These are phyloP conservation scores for Syncerus caffer DNA, from an alignment of 2,797 vertebrate species.

Conservation along the genomic window DNA sequence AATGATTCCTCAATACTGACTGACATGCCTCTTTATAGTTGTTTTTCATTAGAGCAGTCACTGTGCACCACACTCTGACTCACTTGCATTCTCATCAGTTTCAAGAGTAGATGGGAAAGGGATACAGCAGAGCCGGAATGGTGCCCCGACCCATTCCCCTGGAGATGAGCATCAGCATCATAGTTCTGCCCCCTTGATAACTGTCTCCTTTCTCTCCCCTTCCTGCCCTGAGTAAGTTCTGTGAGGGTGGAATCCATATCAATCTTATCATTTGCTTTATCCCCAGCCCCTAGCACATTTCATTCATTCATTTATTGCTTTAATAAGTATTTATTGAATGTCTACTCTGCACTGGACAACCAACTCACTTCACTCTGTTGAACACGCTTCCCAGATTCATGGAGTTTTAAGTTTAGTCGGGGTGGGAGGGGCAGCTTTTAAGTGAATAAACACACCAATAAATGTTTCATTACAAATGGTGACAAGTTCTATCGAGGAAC, in stretches of 20 bases:
- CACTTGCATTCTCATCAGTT: too few species aligned
- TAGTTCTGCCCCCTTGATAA: accelerated
- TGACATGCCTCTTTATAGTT: not conserved
- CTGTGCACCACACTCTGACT: not conserved
- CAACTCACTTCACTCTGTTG: not conserved
- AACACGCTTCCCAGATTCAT: not conserved
- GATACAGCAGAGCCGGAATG: not conserved
- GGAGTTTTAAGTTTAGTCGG: not conserved
- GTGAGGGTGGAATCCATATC: not conserved
- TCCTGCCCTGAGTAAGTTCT: not conserved
- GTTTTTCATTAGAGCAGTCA: not conserved
- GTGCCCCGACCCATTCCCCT: not conserved
- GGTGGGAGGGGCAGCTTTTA: not conserved
- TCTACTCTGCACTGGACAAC: not conserved
- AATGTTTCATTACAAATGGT: not conserved
- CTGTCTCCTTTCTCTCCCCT: not conserved
- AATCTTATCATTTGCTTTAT: not conserved
- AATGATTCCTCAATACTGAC: not conserved
- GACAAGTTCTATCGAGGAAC: not conserved
- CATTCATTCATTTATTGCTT: not conserved
- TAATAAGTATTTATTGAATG: not conserved
- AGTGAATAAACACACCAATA: not conserved
- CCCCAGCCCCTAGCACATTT: not conserved
- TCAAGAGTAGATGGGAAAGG: not conserved
- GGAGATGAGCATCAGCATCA: not conserved